phyloP scores from a whole-genome alignment of 2,113 vertebrate genomes.

The Acrocephalus kingi region DNA sequence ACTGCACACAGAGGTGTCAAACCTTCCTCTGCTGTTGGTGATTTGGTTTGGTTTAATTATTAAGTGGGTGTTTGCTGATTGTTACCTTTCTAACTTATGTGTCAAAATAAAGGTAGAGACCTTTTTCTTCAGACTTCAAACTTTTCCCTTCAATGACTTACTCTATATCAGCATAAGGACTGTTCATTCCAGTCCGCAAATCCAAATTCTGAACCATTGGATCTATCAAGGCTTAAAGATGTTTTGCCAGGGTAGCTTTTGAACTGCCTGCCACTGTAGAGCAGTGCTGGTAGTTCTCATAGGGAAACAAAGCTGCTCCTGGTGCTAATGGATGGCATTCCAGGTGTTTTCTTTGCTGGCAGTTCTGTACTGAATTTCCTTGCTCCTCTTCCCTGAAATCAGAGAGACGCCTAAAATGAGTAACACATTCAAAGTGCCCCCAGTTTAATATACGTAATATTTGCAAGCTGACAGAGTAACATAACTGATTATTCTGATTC shows the following conservation, averaged over 20 bases:
- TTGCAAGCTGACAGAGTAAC: not conserved
- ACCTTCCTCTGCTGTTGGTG: slow-evolving; percentile 76
- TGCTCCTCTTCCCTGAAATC: not conserved
- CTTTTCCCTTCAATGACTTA: slow-evolving; percentile 5
- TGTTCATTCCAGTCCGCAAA: slow-evolving; percentile 43
- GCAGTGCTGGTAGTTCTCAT: not conserved
- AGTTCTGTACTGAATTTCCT: slow-evolving; percentile 1
- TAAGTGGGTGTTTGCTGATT: slow-evolving; percentile 68
- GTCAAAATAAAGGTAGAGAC: slow-evolving; percentile 40
- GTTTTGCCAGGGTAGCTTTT: slow-evolving; percentile 1
- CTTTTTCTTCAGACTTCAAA: slow-evolving; percentile 38
- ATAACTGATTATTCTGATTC: not conserved
- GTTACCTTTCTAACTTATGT: slow-evolving; percentile 66
- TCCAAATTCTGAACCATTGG: slow-evolving; percentile 25
- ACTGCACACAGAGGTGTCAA: slow-evolving; percentile 69
- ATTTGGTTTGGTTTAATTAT: slow-evolving; percentile 68
- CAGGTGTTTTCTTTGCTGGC: slow-evolving; percentile 45
- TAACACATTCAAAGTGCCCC: not conserved
- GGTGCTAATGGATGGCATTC: not conserved
- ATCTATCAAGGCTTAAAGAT: not conserved
- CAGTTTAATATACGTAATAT: not conserved
- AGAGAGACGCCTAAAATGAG: slow-evolving; percentile 4
- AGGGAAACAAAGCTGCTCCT: not conserved
- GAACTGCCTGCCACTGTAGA: not conserved
- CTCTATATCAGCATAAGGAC: not conserved